Conservation (phyloP, 2,888 invertebrate species). For the Lamellibrachia satsuma region DNA sequence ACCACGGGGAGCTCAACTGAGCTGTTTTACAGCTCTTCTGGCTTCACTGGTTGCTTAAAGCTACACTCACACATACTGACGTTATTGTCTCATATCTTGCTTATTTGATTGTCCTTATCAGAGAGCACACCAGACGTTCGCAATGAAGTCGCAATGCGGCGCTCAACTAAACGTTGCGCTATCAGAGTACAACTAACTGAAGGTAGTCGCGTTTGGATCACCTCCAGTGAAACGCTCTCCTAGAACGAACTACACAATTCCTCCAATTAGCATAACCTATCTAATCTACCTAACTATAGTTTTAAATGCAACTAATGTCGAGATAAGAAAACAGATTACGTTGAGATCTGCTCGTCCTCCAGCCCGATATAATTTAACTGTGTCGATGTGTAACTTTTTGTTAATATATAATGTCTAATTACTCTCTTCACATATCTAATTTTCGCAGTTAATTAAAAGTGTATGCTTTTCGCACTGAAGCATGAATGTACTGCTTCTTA, state of each 20-base stretch:
- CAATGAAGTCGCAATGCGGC: not conserved
- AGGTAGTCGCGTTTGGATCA: not conserved
- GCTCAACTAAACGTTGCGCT: not conserved
- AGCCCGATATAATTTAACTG: not conserved
- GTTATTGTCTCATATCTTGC: not conserved
- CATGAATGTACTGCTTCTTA: not conserved
- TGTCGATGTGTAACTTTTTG: not conserved
- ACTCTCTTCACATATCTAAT: not conserved
- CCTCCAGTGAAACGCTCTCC: not conserved
- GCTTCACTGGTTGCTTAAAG: not conserved
- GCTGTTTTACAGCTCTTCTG: too few species aligned
- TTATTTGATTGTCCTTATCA: not conserved
- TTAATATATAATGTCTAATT: not conserved
- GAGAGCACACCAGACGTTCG: not conserved
- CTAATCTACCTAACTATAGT: not conserved
- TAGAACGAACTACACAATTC: not conserved
- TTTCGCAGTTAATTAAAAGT: not conserved
- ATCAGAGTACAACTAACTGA: not conserved
- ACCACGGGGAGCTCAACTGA: too few species aligned
- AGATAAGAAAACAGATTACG: slow-evolving; percentile 17
- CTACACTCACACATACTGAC: not conserved
- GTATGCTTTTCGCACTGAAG: not conserved
- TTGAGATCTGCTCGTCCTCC: slow-evolving; percentile 12
- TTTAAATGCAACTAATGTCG: not conserved
- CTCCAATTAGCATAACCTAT: slow-evolving; percentile 17